Evolutionary conservation across 2,797 vertebrate species (phyloP).

Genomic region (Lemur catta): DNA sequence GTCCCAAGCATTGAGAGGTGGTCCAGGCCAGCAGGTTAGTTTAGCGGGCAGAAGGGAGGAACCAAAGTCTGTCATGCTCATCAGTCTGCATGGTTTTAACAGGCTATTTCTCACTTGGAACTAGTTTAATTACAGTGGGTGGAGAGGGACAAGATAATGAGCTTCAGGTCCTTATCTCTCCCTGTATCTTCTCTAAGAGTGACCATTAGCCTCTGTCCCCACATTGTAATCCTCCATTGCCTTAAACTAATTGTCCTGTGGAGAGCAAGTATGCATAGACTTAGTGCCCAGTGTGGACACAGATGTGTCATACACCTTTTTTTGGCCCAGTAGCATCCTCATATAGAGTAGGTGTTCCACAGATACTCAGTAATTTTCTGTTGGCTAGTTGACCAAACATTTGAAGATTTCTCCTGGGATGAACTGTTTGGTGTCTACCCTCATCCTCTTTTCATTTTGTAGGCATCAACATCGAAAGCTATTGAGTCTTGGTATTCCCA

Average conservation of each 20-base stretch:
- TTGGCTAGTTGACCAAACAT: neutral
- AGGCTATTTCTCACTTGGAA: neutral
- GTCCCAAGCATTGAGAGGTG: neutral
- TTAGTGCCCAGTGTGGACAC: neutral
- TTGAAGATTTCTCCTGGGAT: neutral
- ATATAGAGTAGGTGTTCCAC: neutral
- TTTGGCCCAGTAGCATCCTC: neutral
- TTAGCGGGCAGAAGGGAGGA: neutral
- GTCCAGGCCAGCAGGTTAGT: neutral
- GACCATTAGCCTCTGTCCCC: neutral
- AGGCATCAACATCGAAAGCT: constrained; percentile 72
- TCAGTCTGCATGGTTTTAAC: neutral
- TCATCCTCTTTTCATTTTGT: neutral
- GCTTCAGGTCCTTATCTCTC: neutral
- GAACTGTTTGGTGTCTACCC: neutral
- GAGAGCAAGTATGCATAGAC: neutral
- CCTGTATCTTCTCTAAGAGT: neutral
- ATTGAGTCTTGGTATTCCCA: constrained; percentile 86
- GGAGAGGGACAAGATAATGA: neutral
- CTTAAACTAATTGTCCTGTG: neutral
- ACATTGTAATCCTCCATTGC: neutral
- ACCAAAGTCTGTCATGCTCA: neutral
- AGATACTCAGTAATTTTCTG: neutral
- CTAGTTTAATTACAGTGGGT: neutral
- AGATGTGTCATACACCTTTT: neutral